A percentile compares a stretch with the other conserved stretches of the same genome.
phyloP scores from a whole-genome alignment of 2,797 vertebrate species.

The Podargus strigoides region DNA sequence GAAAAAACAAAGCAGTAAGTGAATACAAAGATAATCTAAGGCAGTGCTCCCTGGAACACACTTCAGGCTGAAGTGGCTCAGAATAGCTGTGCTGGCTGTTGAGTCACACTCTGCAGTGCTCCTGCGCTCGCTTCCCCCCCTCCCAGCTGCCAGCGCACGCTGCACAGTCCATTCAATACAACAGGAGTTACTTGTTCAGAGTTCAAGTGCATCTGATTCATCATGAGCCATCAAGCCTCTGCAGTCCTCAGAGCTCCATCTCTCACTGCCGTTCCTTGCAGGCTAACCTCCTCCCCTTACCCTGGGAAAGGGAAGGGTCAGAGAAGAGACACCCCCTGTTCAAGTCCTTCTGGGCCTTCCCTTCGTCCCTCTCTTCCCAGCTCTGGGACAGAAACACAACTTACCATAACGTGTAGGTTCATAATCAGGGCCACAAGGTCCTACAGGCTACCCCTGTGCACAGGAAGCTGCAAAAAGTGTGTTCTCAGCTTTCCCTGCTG shows the following conservation, averaged over 20 bases:
- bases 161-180: neutral
- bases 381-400: neutral
- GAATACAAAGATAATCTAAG: neutral
- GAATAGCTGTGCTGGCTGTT: neutral
- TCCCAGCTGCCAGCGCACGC: neutral
- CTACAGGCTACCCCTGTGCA: neutral
- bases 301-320: neutral
- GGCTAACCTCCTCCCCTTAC: neutral
- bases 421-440: neutral
- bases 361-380: neutral
- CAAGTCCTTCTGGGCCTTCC: neutral
- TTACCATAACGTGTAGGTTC: neutral
- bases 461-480: neutral
- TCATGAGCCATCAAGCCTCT: neutral
- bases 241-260: neutral
- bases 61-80: neutral
- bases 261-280: neutral
- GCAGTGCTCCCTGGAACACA: neutral
- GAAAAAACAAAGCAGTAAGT: neutral
- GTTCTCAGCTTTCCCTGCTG: neutral
- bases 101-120: neutral
- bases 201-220: neutral
- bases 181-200: neutral
- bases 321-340: neutral
- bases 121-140: neutral